phyloP scores from a whole-genome alignment of 2,797 vertebrate genomes.

The Hoplostethus mediterraneus region DNA sequence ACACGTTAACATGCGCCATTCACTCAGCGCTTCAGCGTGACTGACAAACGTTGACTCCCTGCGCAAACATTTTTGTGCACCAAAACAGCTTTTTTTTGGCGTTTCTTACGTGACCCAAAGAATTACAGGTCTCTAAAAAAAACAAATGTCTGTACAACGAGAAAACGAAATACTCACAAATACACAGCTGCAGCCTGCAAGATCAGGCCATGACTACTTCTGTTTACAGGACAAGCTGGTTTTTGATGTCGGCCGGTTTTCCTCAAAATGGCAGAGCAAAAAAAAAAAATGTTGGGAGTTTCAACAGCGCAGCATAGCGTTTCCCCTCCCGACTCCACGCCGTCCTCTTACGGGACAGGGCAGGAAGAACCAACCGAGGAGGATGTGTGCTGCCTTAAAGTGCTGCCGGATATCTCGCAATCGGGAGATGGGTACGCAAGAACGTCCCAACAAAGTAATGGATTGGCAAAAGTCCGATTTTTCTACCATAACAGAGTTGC shows the following conservation, averaged over 20 bases:
- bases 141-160: neutral
- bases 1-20: constrained; percentile 12
- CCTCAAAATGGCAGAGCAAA: constrained; percentile 87
- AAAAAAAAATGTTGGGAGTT: constrained; percentile 75
- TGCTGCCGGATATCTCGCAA: constrained; percentile 27
- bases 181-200: neutral
- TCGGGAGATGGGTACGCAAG: neutral
- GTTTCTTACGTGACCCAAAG: constrained; percentile 12
- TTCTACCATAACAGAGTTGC: too few species aligned
- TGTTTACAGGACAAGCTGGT: constrained; percentile 46
- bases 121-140: neutral
- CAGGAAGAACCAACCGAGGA: constrained; percentile 47
- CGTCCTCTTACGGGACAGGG: constrained; percentile 76
- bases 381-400: constrained; percentile 55
- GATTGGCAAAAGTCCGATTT: too few species aligned
- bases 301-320: constrained; percentile 42
- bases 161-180: constrained; percentile 56
- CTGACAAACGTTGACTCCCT: neutral
- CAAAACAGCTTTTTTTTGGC: constrained; percentile 6
- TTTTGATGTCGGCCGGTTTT: constrained; percentile 61
- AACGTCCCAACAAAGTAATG: too few species aligned
- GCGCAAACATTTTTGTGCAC: neutral
- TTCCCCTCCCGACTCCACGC: constrained; percentile 66
- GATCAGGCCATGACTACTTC: constrained; percentile 67
- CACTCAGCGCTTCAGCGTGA: neutral